Conservation (phyloP, 1,140 invertebrate genomes). For the Heliconius eleuchia region DNA sequence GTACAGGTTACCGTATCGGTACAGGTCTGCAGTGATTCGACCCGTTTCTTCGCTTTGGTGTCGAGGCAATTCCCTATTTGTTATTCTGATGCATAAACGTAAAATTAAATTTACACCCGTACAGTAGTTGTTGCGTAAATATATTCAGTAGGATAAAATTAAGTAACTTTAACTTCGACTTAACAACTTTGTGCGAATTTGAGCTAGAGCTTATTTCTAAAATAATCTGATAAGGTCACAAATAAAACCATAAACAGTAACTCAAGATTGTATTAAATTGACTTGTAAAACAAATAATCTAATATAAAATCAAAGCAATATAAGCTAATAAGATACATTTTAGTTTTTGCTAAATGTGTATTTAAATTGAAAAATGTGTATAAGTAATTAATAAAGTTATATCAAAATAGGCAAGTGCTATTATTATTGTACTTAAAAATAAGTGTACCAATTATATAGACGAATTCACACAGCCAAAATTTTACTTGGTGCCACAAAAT, state of each 20-base stretch:
- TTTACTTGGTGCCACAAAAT: neutral
- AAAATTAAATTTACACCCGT: no score
- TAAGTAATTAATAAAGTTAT: conserved; percentile 14
- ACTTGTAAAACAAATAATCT: neutral
- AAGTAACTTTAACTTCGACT: no score
- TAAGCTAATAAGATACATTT: conserved; percentile 1
- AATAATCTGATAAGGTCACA: neutral
- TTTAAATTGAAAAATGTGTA: conserved; percentile 6
- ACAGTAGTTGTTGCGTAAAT: no score
- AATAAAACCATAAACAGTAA: neutral
- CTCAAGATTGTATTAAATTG: conserved; percentile 12
- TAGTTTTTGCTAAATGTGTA: neutral
- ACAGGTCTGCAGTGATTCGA: no score
- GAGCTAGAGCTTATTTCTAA: neutral
- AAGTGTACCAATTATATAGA: neutral
- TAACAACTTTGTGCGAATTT: no score
- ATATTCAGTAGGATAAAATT: no score
- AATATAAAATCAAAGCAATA: conserved; percentile 2
- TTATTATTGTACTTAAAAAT: conserved; percentile 4
- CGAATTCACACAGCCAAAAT: conserved; percentile 1
- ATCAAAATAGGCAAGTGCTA: conserved; percentile 12
- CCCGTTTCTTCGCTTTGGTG: no score
- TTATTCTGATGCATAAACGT: no score
- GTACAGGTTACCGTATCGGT: no score
- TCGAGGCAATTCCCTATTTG: no score